Percentiles rank a stretch among this genome's conserved stretches.
phyloP scores from a whole-genome alignment of 2,888 invertebrate species.

The Drosophila quinaria region DNA sequence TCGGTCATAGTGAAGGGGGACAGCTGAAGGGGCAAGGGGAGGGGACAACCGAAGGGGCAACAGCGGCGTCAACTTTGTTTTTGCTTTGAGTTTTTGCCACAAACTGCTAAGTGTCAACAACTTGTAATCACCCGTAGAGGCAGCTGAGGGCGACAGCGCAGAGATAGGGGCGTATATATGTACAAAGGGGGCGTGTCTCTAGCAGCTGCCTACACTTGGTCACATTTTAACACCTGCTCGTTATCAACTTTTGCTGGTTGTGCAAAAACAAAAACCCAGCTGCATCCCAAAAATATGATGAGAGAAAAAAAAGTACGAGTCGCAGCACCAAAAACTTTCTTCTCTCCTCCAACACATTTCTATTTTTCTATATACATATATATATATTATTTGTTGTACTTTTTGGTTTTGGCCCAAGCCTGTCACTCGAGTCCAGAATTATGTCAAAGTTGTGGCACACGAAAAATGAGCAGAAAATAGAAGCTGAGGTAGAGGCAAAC shows the following conservation, averaged over 20 bases:
- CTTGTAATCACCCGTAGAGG: slow-evolving; percentile 66
- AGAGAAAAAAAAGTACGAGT: slow-evolving; percentile 41
- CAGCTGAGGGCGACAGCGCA: slow-evolving; percentile 13
- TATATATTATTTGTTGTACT: slow-evolving; percentile 32
- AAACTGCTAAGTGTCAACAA: slow-evolving; percentile 77
- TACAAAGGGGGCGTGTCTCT: slow-evolving; percentile 26
- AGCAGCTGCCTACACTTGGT: slow-evolving; percentile 68
- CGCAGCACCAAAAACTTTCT: slow-evolving; percentile 67
- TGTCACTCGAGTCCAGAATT: slow-evolving; percentile 69
- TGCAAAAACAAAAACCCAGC: slow-evolving; percentile 50
- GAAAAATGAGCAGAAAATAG: slow-evolving; percentile 50
- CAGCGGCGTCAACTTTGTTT: slow-evolving; percentile 61
- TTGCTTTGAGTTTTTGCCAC: slow-evolving; percentile 75
- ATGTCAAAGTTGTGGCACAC: slow-evolving; percentile 77
- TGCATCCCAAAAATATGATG: slow-evolving; percentile 25
- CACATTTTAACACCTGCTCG: slow-evolving; percentile 82
- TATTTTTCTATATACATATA: slow-evolving; percentile 38
- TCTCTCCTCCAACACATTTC: slow-evolving; percentile 22
- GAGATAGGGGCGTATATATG: background rate
- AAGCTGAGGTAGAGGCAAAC: background rate
- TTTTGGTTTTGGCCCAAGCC: slow-evolving; percentile 53
- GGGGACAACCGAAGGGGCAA: slow-evolving; percentile 12
- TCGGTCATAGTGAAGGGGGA: slow-evolving; percentile 41
- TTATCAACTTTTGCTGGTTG: slow-evolving; percentile 76
- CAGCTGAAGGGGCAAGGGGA: slow-evolving; percentile 3